A percentile compares a stretch with the other conserved stretches of the same genome.
Evolutionary conservation across 2,888 invertebrate species (phyloP).

Genomic region (Cenopis cana): DNA sequence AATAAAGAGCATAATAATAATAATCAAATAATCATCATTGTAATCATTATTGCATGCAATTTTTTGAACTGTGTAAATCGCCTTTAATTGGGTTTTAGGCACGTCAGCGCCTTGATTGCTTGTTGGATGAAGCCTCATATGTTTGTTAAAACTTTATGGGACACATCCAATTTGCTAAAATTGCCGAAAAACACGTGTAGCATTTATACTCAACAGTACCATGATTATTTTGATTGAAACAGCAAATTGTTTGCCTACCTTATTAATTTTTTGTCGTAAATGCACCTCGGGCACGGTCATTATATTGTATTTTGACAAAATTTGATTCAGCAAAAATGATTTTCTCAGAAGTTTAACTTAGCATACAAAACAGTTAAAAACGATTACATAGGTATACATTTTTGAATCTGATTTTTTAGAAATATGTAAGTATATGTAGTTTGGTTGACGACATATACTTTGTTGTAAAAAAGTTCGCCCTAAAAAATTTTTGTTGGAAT

Average conservation of each 20-base stretch:
- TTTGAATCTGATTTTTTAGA: background rate
- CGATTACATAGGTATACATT: background rate
- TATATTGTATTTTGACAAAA: constrained; percentile 28
- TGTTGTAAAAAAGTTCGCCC: too few relatives aligned
- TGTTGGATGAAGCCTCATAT: background rate
- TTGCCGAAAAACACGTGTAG: constrained; percentile 9
- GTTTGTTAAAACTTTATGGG: background rate
- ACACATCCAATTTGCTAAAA: background rate
- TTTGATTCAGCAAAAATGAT: constrained; percentile 19
- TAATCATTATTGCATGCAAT: too few relatives aligned
- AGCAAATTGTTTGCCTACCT: constrained; percentile 8
- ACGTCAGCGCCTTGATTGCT: background rate
- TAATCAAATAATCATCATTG: too few relatives aligned
- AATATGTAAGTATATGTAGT: too few relatives aligned
- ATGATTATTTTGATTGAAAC: constrained; percentile 18
- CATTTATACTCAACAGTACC: background rate
- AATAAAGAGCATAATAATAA: too few relatives aligned
- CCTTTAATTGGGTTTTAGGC: too few relatives aligned
- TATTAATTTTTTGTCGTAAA: constrained; percentile 14
- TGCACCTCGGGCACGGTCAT: background rate
- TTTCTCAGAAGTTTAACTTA: constrained; percentile 18
- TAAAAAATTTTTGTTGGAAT: too few relatives aligned
- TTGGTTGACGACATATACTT: too few relatives aligned
- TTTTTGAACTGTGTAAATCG: too few relatives aligned
- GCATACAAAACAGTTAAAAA: background rate